Base-by-base conservation (phyloP, 2,888 invertebrate genomes). In the Chrysomela aeneicollis region DNA sequence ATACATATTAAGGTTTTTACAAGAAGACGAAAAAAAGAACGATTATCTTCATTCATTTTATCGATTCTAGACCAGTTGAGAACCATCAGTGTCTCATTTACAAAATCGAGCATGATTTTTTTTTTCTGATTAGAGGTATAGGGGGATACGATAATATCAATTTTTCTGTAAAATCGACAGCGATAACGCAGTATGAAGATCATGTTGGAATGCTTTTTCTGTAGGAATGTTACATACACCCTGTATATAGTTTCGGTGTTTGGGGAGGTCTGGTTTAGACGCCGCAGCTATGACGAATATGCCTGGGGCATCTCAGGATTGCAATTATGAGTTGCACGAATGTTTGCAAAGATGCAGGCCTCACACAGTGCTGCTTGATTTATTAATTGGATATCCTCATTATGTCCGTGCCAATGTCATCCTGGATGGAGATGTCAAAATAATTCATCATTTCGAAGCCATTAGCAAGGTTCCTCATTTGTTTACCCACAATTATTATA, bases 221-320 rank as follows among this genome's bases (percentile, higher is more conserved):
- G n/a, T n/a, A n/a, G 26, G 6, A 5, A 15, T 42, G 42, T 42
- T 12, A 42, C 42, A 42, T 12, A 42, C 42, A 42, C 42, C 42
- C 42, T 15, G 42, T 42, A 42, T 35, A 10, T 15, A 42, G 15
- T 42, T 15, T 15, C 10, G 42, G 15, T 15, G 42, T 42, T 42
- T 58, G 54, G 63, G 64, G 66, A 64, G 63, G 66, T 69, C 63
- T 63, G 63, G 66, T 69, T 61, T 63, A 61, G 66, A 69, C 63
- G 63, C 32, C 49, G 59, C 21, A 61, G 64, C 53, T 62, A 69
- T 67, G 67, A 47, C 42, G 53, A 63, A 61, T 61, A 69, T 69
- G 69, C 64, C 58, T 30, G 6, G 30, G 50, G 66, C 57, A 66
- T 69, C 55, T 49, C 32, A 50, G 50, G 62, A 62, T 63, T 54